Percentiles rank a stretch among this genome's conserved stretches.
Evolutionary conservation across 2,888 invertebrate species (phyloP).

Genomic region (Trissolcus japonicus): DNA sequence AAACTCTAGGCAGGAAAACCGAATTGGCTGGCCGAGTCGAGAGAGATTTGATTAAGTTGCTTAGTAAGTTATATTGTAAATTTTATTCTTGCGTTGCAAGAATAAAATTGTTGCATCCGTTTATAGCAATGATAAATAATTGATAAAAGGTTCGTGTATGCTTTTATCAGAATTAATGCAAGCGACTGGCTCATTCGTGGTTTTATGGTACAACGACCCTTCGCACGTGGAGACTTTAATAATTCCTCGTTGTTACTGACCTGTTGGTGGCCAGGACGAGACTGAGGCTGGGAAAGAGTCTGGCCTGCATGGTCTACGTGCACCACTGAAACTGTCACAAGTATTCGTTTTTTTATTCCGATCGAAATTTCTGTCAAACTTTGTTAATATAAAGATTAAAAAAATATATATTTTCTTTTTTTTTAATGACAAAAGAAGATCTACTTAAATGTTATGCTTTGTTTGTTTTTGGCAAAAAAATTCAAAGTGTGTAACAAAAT

Average conservation of each 20-base stretch:
- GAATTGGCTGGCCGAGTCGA: too few species aligned
- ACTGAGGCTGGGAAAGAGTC: conserved; percentile 75
- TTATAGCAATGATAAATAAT: conserved; percentile 45
- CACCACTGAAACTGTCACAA: conserved; percentile 74
- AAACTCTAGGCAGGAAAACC: too few species aligned
- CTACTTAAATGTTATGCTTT: conserved; percentile 14
- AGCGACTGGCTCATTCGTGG: conserved; percentile 49
- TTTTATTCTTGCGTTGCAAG: not conserved
- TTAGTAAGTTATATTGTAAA: too few species aligned
- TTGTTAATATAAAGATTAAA: conserved; percentile 41
- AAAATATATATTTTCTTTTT: not conserved
- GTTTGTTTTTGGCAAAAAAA: not conserved
- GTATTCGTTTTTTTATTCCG: conserved; percentile 73
- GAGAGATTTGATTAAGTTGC: too few species aligned
- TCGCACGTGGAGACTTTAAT: conserved; percentile 59
- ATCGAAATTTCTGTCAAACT: conserved; percentile 57
- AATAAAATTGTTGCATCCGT: not conserved
- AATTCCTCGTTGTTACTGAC: conserved; percentile 73
- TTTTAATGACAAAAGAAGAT: conserved; percentile 23
- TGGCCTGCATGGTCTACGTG: conserved; percentile 76
- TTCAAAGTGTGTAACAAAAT: too few species aligned
- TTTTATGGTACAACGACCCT: conserved; percentile 57
- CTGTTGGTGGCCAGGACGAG: conserved; percentile 76
- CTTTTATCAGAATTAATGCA: conserved; percentile 52
- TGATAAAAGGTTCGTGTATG: conserved; percentile 33